Evolutionary conservation across 2,888 invertebrate genomes (phyloP).

Genomic region (Hyppa rectilinea): DNA sequence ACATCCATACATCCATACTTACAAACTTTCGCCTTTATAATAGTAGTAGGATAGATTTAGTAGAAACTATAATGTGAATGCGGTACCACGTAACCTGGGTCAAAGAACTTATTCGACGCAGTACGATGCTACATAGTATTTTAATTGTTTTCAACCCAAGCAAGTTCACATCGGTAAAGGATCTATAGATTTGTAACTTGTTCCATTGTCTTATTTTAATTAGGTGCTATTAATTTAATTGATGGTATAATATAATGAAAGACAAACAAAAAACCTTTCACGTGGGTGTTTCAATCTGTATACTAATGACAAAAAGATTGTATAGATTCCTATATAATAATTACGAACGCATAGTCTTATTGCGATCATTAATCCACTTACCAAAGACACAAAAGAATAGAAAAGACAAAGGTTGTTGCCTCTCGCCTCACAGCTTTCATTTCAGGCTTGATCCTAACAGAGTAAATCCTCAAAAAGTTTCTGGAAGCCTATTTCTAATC

Average conservation of each 20-base stretch:
- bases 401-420: neutral
- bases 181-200: neutral
- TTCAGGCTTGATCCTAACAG: neutral
- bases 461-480: neutral
- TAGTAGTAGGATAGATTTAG: too few relatives aligned
- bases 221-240: conserved; percentile 6
- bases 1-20: too few relatives aligned
- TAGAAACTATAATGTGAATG: conserved; percentile 46
- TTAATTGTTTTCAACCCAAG: neutral
- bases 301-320: neutral
- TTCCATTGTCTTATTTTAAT: conserved; percentile 13
- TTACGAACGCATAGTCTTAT: neutral
- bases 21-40: too few relatives aligned
- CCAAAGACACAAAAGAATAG: neutral
- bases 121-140: neutral
- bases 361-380: conserved; percentile 1
- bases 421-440: neutral
- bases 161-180: neutral
- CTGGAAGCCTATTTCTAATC: neutral
- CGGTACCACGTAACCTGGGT: conserved; percentile 44
- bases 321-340: neutral
- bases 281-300: conserved; percentile 13
- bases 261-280: neutral
- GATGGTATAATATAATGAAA: neutral
- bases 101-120: conserved; percentile 17